phyloP scores from a whole-genome alignment of 1,140 invertebrate species.

The Drosophila parvula region DNA sequence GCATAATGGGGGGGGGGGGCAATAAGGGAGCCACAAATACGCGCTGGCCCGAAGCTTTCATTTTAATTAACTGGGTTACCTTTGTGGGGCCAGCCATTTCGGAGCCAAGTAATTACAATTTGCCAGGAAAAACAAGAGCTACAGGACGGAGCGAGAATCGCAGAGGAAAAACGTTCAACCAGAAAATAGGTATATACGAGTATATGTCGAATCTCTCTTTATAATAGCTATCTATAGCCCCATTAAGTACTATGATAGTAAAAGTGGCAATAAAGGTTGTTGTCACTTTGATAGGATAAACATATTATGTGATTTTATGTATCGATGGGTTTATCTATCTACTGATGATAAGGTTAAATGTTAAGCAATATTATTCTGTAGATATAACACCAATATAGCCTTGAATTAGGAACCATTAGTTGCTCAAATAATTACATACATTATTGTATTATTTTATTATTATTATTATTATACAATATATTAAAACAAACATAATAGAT shows the following conservation, averaged over 20 bases:
- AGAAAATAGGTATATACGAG: background rate
- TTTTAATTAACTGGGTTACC: constrained; percentile 64
- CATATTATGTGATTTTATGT: background rate
- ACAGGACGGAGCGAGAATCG: background rate
- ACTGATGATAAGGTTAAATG: background rate
- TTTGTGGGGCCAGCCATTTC: constrained; percentile 46
- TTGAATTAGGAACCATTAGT: background rate
- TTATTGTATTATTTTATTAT: no score
- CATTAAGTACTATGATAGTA: background rate
- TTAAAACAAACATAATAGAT: no score
- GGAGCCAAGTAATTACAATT: constrained; percentile 50
- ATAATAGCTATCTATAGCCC: background rate
- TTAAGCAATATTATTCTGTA: background rate
- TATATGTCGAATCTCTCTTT: background rate
- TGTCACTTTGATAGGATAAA: background rate
- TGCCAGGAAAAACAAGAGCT: constrained; percentile 21
- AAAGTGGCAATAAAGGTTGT: background rate
- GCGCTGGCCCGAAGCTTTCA: constrained; percentile 49
- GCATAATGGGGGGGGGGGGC: background rate
- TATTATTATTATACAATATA: no score
- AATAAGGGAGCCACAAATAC: constrained; percentile 29
- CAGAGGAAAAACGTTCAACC: constrained; percentile 3
- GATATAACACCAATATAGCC: background rate
- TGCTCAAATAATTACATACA: no score
- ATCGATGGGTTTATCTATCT: background rate